phyloP scores from a whole-genome alignment of 2,797 vertebrate genomes.

The Zenarchopterus dispar region DNA sequence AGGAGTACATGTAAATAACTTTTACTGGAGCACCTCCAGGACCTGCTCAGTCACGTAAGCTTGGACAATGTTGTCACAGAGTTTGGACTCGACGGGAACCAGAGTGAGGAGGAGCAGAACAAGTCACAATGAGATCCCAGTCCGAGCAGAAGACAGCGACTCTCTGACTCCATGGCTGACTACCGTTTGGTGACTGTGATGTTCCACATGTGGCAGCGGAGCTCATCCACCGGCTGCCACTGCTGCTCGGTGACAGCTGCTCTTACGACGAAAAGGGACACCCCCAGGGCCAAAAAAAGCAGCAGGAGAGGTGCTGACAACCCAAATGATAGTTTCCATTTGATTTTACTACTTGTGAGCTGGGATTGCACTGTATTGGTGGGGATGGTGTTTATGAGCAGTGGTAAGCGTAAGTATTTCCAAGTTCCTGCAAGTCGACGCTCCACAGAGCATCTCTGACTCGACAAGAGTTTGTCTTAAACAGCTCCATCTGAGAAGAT shows the following conservation, averaged over 20 bases:
- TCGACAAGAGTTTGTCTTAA: slow-evolving; percentile 15
- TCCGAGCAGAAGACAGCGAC: slow-evolving; percentile 69
- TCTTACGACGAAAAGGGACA: slow-evolving; percentile 34
- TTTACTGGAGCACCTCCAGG: slow-evolving; percentile 27
- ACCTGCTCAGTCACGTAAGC: slow-evolving; percentile 15
- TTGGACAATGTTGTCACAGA: slow-evolving; percentile 40
- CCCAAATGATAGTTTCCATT: slow-evolving; percentile 69
- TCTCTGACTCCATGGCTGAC: slow-evolving; percentile 70
- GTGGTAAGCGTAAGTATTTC: slow-evolving; percentile 44
- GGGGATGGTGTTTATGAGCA: slow-evolving; percentile 25
- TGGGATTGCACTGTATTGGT: slow-evolving; percentile 56
- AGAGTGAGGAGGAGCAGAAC: slow-evolving; percentile 50
- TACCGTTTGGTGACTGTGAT: slow-evolving; percentile 72
- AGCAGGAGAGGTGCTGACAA: slow-evolving; percentile 63
- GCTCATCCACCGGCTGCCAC: slow-evolving; percentile 30
- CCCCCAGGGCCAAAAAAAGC: slow-evolving; percentile 61
- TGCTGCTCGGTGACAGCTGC: slow-evolving; percentile 33
- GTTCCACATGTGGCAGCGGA: slow-evolving; percentile 70
- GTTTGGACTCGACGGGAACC: slow-evolving; percentile 51
- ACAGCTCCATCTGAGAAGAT: slow-evolving; percentile 10
- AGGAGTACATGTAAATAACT: slow-evolving; percentile 18
- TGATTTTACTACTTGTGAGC: slow-evolving; percentile 49
- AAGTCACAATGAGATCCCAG: slow-evolving; percentile 66
- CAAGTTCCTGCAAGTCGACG: slow-evolving; percentile 30
- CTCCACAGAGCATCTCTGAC: slow-evolving; percentile 22